Evolutionary conservation across 1,140 invertebrate genomes (phyloP), one percentile per base, ranked within the genome.

Genomic region (Ostrea denselamellosa): DNA sequence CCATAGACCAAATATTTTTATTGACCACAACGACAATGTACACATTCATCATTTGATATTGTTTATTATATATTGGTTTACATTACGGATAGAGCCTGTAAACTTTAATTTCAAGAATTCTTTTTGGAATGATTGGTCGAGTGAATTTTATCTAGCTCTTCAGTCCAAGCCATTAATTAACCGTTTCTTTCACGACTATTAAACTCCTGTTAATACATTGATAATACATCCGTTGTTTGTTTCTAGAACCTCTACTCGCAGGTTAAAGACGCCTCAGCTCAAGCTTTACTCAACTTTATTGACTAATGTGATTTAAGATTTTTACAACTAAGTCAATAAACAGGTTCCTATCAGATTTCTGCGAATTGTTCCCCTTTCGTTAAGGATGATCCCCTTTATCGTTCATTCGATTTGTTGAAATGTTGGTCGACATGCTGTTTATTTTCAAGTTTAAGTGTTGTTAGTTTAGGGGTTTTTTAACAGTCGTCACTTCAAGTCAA

Each of bases 241-340:
- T 77, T 77, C 68, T 77, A 25, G 14, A 22, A 77, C 68, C 25
- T 77, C 68, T 77, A 77, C 68, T 77, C 68, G 68, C 68, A 5
- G 68, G 68, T 77, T 25, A 77, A 77, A 77, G 68, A 14, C n/a
- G n/a, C n/a, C n/a, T n/a, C n/a, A 8, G 22, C 25, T 22, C n/a
- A 28, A 25, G 28, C 3, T 77, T 77, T 77, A 77, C 68, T 77
- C 68, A 77, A 77, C 22, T 77, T 25, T 77, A 77, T 77, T 77
- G 68, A 77, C 68, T 77, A 77, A 77, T 28, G 68, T 77, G 68
- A 77, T 77, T 77, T 77, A 77, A 77, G 25, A 34, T 77, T 77
- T 77, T 34, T 14, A 77, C 28, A 77, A 77, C 68, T 77, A 28
- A 28, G 25, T 77, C 68, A 77, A 77, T 77, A 77, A 77, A 77